phyloP scores from a whole-genome alignment of 1,140 invertebrate species.

The Berghia stephanieae region DNA sequence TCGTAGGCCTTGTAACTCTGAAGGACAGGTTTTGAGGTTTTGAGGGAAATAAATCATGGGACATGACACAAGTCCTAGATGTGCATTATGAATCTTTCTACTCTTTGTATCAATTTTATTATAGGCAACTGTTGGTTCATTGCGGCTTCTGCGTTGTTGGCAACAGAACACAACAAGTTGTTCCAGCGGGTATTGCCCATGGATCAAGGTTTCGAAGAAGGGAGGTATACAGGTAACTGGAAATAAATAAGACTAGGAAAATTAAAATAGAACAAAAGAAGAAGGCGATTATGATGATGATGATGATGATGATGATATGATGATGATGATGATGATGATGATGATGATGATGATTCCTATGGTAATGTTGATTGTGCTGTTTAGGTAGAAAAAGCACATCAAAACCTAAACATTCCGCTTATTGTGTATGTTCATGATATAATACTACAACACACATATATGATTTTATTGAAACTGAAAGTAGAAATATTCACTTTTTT shows the following conservation, averaged over 20 bases:
- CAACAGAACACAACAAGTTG: constrained; percentile 44
- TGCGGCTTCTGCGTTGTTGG: constrained; percentile 50
- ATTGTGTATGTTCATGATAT: too few relatives aligned
- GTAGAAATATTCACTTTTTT: background rate
- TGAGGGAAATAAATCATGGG: too few relatives aligned
- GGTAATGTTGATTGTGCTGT: background rate
- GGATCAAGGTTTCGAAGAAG: constrained; percentile 55
- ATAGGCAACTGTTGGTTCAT: constrained; percentile 61
- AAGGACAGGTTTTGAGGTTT: background rate
- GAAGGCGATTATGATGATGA: constrained; percentile 17
- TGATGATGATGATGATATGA: background rate
- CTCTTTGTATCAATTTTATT: background rate
- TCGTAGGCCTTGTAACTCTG: background rate
- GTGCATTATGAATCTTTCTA: background rate
- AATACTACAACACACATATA: background rate
- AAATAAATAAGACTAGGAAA: background rate
- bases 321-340: background rate
- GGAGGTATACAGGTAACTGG: constrained; percentile 38
- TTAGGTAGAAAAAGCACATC: background rate
- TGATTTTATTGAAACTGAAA: background rate
- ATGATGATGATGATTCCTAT: background rate
- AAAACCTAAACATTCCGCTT: too few relatives aligned
- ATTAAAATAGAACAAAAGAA: background rate
- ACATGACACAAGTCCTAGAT: too few relatives aligned
- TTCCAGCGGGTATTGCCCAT: constrained; percentile 52